Evolutionary conservation across 2,888 invertebrate species (phyloP).

Genomic region (Trichogramma dendrolimi): DNA sequence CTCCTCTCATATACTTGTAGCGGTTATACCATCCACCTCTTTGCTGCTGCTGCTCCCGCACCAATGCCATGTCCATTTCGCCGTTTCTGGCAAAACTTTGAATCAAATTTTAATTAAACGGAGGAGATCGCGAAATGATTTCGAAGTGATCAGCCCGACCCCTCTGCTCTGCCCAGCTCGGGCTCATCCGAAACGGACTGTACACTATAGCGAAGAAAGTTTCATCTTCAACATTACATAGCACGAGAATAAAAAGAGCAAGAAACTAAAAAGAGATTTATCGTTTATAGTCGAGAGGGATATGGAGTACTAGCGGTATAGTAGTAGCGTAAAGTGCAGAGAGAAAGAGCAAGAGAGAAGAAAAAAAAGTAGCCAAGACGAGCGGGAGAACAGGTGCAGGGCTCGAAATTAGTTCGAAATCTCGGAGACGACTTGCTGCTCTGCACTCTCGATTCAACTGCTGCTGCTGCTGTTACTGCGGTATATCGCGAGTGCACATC

Average conservation of each 20-base stretch:
- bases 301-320: background rate
- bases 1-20: conserved; percentile 2
- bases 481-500: conserved; percentile 14
- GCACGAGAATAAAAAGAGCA: too few relatives aligned
- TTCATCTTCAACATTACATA: conserved; percentile 23
- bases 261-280: conserved; percentile 30
- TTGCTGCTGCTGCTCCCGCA: conserved; percentile 23
- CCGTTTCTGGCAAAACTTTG: conserved; percentile 38
- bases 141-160: conserved; percentile 34
- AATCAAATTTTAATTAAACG: conserved; percentile 52
- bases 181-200: conserved; percentile 8
- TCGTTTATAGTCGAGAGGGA: conserved; percentile 32
- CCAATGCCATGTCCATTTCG: conserved; percentile 15
- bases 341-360: conserved; percentile 8
- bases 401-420: conserved; percentile 37
- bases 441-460: conserved; percentile 13
- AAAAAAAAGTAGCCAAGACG: conserved; percentile 27
- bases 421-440: conserved; percentile 16
- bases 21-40: too few relatives aligned
- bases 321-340: background rate
- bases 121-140: conserved; percentile 48
- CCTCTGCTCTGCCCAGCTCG: conserved; percentile 27
- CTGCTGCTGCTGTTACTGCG: conserved; percentile 3
- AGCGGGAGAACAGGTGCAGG: conserved; percentile 32
- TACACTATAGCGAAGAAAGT: conserved; percentile 21